These are phyloP conservation scores for Cyphomyrus plagiostoma DNA, from an alignment of 2,113 vertebrate genomes.

Conservation along the genomic window DNA sequence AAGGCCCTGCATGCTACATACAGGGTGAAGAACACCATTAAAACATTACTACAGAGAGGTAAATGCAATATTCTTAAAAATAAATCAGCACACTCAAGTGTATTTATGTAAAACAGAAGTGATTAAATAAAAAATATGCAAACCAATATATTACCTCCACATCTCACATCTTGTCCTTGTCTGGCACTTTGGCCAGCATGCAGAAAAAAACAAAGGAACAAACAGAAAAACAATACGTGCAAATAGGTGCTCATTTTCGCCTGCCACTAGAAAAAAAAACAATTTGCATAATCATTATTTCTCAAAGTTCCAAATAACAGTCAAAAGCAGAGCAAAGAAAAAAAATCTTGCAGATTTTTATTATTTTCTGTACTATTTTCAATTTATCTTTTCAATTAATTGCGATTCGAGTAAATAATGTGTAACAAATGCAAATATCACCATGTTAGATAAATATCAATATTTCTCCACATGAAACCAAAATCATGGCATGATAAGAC, in stretches of 20 bases:
- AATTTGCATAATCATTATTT: background rate
- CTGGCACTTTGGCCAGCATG: slow-evolving; percentile 44
- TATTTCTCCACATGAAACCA: background rate
- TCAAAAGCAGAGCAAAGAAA: background rate
- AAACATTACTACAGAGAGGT: background rate
- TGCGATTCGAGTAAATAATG: background rate
- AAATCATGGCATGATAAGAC: background rate
- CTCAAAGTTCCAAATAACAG: background rate
- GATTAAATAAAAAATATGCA: background rate
- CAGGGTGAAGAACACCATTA: background rate
- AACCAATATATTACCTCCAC: slow-evolving; percentile 52
- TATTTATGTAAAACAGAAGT: background rate
- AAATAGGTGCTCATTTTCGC: slow-evolving; percentile 48
- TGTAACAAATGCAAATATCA: background rate
- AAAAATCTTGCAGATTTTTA: background rate
- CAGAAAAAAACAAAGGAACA: slow-evolving; percentile 42
- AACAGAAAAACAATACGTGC: slow-evolving; percentile 36
- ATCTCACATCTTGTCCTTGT: slow-evolving; percentile 61
- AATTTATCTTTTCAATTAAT: background rate
- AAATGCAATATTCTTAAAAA: background rate
- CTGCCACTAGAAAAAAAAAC: slow-evolving; percentile 16
- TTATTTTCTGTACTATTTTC: background rate
- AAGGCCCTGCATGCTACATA: slow-evolving; percentile 81
- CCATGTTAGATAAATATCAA: background rate
- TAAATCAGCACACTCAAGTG: background rate